Conservation (phyloP, 92 coral and sea anemone genomes). For the Pocillopora grandis region DNA sequence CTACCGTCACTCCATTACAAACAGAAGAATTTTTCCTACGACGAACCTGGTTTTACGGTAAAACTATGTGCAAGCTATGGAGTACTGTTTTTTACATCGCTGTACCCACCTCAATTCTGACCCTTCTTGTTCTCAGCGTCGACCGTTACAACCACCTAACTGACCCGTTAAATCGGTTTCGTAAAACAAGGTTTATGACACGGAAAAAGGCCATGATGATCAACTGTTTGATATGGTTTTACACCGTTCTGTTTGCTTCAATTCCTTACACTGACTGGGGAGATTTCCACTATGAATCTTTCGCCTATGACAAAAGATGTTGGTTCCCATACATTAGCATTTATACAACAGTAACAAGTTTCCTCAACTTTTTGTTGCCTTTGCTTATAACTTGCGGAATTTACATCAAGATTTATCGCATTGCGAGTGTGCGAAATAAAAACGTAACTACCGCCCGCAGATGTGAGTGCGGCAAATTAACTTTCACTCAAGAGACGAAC, state of each 20-base stretch:
- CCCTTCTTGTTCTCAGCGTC: constrained; percentile 61
- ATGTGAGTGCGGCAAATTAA: neutral
- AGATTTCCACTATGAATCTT: constrained; percentile 4
- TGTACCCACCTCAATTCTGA: constrained; percentile 66
- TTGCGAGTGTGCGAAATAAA: constrained; percentile 27
- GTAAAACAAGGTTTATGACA: constrained; percentile 64
- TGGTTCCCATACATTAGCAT: constrained; percentile 41
- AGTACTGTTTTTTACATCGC: constrained; percentile 51
- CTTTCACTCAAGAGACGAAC: constrained; percentile 25
- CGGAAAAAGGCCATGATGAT: constrained; percentile 67
- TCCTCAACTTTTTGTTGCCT: constrained; percentile 56
- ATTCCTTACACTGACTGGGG: constrained; percentile 82
- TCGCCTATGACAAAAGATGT: constrained; percentile 38
- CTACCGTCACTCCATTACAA: neutral
- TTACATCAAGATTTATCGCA: constrained; percentile 58
- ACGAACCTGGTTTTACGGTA: constrained; percentile 63
- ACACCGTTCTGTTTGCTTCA: constrained; percentile 72
- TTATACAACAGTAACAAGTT: constrained; percentile 40
- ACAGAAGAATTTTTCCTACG: neutral
- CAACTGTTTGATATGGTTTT: constrained; percentile 68
- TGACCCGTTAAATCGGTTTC: constrained; percentile 76
- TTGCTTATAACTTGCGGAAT: constrained; percentile 47
- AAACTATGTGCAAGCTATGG: constrained; percentile 64
- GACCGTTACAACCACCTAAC: constrained; percentile 72
- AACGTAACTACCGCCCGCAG: neutral